A percentile compares a stretch with the other conserved stretches of the same genome.
Conservation (phyloP, 2,888 invertebrate species). For the Bimastos eiseni region DNA sequence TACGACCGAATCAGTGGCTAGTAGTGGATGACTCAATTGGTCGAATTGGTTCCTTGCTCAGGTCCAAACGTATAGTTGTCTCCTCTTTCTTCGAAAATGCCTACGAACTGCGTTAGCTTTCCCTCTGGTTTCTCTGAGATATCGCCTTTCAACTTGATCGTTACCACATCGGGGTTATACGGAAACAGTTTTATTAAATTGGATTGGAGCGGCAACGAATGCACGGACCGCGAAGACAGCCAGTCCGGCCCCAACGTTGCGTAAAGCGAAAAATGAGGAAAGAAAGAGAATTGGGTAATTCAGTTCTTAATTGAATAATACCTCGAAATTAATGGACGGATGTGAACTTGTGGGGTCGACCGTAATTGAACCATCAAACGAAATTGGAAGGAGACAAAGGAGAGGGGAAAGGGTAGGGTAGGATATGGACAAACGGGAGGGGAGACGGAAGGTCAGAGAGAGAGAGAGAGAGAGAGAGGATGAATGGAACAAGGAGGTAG, state of each 20-base stretch:
- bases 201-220: neutral
- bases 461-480: slow-evolving; percentile 6
- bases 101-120: no score
- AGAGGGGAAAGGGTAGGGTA: neutral
- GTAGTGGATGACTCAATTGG: no score
- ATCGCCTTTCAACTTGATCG: no score
- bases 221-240: neutral
- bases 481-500: neutral
- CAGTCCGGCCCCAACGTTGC: neutral
- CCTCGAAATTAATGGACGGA: neutral
- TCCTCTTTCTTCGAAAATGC: no score
- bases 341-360: neutral
- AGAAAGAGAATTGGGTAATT: neutral
- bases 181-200: no score
- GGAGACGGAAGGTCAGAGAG: neutral
- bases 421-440: neutral
- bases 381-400: neutral
- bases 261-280: neutral
- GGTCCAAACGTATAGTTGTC: no score
- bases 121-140: no score
- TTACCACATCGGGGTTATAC: no score
- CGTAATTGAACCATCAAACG: neutral
- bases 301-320: neutral
- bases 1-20: no score
- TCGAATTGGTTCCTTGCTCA: no score